Percentiles rank a stretch among this genome's conserved stretches.
Conservation (phyloP, 2,113 vertebrate species). For the Colossoma macropomum region DNA sequence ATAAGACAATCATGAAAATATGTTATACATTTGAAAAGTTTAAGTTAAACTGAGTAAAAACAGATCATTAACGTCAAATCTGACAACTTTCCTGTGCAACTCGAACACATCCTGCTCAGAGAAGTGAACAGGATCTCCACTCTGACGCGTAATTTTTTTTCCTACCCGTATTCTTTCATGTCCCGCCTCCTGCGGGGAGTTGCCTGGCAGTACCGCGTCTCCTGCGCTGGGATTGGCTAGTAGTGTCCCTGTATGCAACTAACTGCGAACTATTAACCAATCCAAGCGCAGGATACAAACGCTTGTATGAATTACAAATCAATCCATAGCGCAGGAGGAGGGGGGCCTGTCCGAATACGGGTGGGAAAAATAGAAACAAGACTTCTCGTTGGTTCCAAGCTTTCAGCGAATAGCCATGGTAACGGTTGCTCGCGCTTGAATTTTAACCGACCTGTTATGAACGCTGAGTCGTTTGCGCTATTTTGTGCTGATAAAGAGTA, state of each 20-base stretch:
- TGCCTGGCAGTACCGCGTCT: background rate
- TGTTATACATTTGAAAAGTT: background rate
- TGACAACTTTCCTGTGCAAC: background rate
- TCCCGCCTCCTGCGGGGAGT: background rate
- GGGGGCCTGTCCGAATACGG: background rate
- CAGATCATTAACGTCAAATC: background rate
- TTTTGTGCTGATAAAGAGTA: background rate
- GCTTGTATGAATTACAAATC: too few relatives aligned
- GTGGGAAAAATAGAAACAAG: background rate
- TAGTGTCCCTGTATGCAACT: too few relatives aligned
- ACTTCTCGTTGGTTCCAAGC: background rate
- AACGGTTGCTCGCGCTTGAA: background rate
- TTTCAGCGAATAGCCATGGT: background rate
- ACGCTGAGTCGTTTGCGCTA: too few relatives aligned
- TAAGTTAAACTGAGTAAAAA: background rate
- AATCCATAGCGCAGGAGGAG: too few relatives aligned
- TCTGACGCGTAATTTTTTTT: background rate
- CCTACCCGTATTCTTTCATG: background rate
- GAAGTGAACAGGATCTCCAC: conserved; percentile 12
- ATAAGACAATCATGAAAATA: background rate
- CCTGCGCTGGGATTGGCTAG: background rate
- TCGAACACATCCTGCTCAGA: background rate
- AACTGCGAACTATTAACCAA: background rate
- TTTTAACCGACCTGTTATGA: background rate
- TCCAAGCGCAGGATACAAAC: background rate